Evolutionary conservation across 1,140 invertebrate species (phyloP).

Genomic region (Ectropis grisescens): DNA sequence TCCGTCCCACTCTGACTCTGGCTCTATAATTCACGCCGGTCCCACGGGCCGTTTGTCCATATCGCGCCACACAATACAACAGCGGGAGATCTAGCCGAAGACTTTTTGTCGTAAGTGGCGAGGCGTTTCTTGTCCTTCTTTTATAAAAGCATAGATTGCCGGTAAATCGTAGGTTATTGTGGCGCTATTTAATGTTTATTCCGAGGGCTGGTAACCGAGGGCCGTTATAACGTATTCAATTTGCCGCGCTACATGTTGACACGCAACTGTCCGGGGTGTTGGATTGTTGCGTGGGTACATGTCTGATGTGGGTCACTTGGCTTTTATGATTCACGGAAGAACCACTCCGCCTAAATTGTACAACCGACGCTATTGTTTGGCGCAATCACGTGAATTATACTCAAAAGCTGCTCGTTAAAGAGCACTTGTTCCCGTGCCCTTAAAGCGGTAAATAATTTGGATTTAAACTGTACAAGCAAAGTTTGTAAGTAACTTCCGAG

Average conservation of each 20-base stretch:
- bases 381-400: too few relatives aligned
- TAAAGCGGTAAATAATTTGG: too few relatives aligned
- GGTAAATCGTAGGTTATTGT: conserved; percentile 62
- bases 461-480: too few relatives aligned
- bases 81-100: conserved; percentile 54
- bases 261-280: conserved; percentile 43
- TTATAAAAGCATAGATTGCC: conserved; percentile 64
- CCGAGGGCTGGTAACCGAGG: conserved; percentile 36
- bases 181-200: conserved; percentile 48
- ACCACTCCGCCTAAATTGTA: too few relatives aligned
- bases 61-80: conserved; percentile 50
- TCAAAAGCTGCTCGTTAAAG: too few relatives aligned
- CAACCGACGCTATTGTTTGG: too few relatives aligned
- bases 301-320: conserved; percentile 40
- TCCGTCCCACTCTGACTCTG: conserved; percentile 39
- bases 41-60: conserved; percentile 51
- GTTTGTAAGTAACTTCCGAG: conserved; percentile 4
- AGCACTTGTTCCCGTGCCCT: too few relatives aligned
- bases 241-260: conserved; percentile 40
- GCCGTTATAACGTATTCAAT: conserved; percentile 57
- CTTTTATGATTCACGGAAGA: conserved; percentile 27
- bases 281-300: conserved; percentile 31
- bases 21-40: conserved; percentile 46
- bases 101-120: conserved; percentile 61
- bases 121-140: conserved; percentile 49